Evolutionary conservation across 2,888 invertebrate genomes (phyloP), one percentile per base, ranked within the genome.

Genomic region (Calameuta filiformis): DNA sequence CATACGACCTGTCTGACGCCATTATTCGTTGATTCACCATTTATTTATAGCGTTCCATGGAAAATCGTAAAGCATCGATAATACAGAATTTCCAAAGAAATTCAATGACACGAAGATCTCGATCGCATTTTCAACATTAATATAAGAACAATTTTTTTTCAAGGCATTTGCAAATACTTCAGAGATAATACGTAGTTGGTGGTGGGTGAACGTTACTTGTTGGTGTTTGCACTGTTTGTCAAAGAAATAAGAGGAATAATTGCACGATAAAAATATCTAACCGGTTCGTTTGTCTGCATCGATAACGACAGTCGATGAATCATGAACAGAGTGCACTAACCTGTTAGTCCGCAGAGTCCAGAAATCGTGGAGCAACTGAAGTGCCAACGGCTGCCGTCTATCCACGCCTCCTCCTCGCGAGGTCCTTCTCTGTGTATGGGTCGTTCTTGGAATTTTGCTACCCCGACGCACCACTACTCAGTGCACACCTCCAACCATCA

Each of bases 331-430:
- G 71, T 33, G 71, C 83, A 89, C 89, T 86, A 86, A 89, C 87
- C 88, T 87, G 87, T 84, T 84, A 82, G 87, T 88, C 88, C 88
- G 89, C 85, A 87, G 87, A 86, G 90, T 90, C 89, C 90, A 89
- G 89, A 90, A 90, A 89, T 89, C 87, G 86, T 87, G 89, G 86
- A 88, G 87, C 88, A 87, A 90, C 90, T 90, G 90, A 88, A 87
- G 69, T 77, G 83, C 83, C 81, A 85, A 81, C 80, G 82, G 82
- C 85, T 82, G 75, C 78, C 79, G 81, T 75, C 77, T 79, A 79
- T 77, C 79, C 79, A 84, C 79, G 82, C 81, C 82, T 81, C 74
- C 77, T 30, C 33, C 77, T 80, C 75, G 71, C 71, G 71, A 71
- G 71, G 71, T 33, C 15, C 71, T 71, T 33, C 71, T 75, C 76